A percentile compares a stretch with the other conserved stretches of the same genome.
Evolutionary conservation across 2,888 invertebrate genomes (phyloP).

Genomic region (Ligdia adustata): DNA sequence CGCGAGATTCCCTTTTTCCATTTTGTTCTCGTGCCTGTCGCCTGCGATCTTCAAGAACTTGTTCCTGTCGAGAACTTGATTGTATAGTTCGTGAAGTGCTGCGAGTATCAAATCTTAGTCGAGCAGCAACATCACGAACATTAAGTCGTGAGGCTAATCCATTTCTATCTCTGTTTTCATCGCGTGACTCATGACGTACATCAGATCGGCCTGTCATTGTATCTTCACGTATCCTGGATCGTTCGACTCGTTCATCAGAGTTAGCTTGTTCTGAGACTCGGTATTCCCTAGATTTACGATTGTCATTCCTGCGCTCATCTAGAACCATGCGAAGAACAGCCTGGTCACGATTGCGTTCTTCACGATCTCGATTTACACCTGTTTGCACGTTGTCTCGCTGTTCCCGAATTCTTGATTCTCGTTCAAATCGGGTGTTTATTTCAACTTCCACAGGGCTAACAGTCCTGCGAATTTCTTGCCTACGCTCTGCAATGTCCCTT

Average conservation of each 20-base stretch:
- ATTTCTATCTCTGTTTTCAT: background rate
- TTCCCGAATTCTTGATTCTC: slow-evolving; percentile 1
- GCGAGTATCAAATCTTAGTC: slow-evolving; percentile 1
- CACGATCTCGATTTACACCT: slow-evolving; percentile 8
- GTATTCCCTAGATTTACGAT: background rate
- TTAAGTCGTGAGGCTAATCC: background rate
- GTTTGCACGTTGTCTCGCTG: background rate
- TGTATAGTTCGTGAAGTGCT: background rate
- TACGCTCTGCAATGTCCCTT: slow-evolving; percentile 8
- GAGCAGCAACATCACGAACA: background rate
- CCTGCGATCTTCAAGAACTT: slow-evolving; percentile 3
- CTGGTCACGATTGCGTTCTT: slow-evolving; percentile 6
- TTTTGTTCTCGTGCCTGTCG: slow-evolving; percentile 4
- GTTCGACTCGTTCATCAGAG: background rate
- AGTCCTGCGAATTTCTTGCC: slow-evolving; percentile 11
- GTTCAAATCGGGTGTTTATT: slow-evolving; percentile 4
- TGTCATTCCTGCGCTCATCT: slow-evolving; percentile 6
- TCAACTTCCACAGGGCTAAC: background rate
- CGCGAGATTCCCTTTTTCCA: slow-evolving; percentile 1
- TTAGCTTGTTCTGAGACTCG: background rate
- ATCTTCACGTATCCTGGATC: slow-evolving; percentile 3
- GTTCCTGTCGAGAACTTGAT: slow-evolving; percentile 7
- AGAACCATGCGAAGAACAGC: background rate
- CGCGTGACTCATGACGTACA: background rate
- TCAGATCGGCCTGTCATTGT: background rate